phyloP scores from a whole-genome alignment of 2,113 vertebrate genomes.

The Melanerpes formicivorus region DNA sequence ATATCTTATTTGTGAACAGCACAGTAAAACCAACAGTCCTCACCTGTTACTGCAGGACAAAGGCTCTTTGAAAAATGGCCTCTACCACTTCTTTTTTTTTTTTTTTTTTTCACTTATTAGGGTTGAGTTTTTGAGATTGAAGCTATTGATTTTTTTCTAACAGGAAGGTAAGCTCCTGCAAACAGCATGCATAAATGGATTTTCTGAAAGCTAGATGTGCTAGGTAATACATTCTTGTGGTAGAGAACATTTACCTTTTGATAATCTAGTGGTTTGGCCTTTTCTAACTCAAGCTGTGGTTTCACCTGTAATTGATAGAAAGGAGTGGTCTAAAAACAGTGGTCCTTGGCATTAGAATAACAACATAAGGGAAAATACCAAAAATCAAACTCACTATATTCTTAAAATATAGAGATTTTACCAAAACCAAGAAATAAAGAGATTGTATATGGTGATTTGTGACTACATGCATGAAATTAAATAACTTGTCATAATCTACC shows the following conservation, averaged over 20 bases:
- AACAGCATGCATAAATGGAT: conserved; percentile 52
- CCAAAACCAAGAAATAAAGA: neutral
- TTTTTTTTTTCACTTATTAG: neutral
- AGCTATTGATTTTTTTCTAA: conserved; percentile 63
- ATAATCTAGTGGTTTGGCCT: neutral
- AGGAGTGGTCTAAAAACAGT: neutral
- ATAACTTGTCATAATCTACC: neutral
- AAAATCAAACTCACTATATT: neutral
- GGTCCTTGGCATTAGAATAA: neutral
- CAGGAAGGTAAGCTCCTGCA: conserved; percentile 67
- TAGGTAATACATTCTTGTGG: conserved; percentile 28
- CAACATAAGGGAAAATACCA: neutral
- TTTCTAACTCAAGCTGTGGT: neutral
- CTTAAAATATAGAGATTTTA: neutral
- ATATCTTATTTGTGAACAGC: conserved; percentile 24
- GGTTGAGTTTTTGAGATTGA: conserved; percentile 25
- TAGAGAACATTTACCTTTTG: conserved; percentile 36
- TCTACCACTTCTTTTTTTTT: neutral
- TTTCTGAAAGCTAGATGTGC: conserved; percentile 50
- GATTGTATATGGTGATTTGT: neutral
- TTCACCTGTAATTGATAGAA: neutral
- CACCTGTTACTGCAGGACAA: conserved; percentile 1
- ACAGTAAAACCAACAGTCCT: conserved; percentile 21
- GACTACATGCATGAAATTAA: neutral
- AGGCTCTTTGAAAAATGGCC: neutral